Conservation (phyloP, 35 echinoderm and acorn worm genomes). For the Heliocidaris erythrogramma region DNA sequence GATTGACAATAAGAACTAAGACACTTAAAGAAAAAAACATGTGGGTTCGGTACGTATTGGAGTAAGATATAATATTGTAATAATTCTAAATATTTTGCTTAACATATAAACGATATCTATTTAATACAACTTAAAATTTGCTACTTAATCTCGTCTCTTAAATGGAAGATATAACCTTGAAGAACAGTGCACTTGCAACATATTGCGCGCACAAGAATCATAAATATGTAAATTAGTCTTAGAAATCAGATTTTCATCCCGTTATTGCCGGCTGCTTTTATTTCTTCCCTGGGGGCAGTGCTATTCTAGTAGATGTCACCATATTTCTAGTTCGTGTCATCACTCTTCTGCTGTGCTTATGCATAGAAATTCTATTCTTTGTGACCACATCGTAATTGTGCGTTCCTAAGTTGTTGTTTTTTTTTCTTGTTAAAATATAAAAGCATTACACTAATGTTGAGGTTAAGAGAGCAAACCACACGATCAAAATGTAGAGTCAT, state of each 20-base stretch:
- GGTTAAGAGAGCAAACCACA: background rate
- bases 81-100: too few relatives aligned
- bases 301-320: background rate
- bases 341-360: background rate
- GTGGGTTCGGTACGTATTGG: too few relatives aligned
- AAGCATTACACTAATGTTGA: background rate
- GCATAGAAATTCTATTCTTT: background rate
- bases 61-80: too few relatives aligned
- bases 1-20: too few relatives aligned
- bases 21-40: too few relatives aligned
- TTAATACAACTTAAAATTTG: too few relatives aligned
- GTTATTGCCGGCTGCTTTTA: slow-evolving; percentile 8
- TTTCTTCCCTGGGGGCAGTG: background rate
- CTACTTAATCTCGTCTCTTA: too few relatives aligned
- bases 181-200: background rate
- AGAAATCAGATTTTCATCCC: slow-evolving; percentile 2
- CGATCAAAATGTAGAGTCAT: too few relatives aligned
- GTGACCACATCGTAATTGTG: background rate
- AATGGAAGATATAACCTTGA: background rate
- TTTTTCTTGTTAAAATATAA: too few relatives aligned
- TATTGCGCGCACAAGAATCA: background rate
- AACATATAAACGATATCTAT: too few relatives aligned
- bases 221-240: background rate
- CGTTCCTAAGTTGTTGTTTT: background rate
- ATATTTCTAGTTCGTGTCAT: background rate